These are phyloP conservation scores for Bolborhynchus lineola DNA, from an alignment of 2,113 vertebrate genomes.

Conservation along the genomic window DNA sequence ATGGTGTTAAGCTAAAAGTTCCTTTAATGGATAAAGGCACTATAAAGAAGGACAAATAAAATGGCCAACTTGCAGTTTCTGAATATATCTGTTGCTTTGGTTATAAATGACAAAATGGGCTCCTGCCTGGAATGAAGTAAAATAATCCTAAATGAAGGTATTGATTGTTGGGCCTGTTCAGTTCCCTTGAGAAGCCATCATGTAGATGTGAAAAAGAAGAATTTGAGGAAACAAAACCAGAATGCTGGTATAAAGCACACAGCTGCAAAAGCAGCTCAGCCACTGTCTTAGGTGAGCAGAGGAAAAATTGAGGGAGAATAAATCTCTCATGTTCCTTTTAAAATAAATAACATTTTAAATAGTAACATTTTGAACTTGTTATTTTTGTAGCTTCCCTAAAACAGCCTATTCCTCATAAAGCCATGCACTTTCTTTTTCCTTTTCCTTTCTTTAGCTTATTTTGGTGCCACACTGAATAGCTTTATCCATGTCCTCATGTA, in stretches of 20 bases:
- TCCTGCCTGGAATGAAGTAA: background rate
- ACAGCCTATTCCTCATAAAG: background rate
- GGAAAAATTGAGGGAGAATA: background rate
- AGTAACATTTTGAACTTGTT: constrained; percentile 27
- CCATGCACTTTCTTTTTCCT: background rate
- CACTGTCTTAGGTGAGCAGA: background rate
- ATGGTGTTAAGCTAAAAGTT: background rate
- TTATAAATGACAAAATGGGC: background rate
- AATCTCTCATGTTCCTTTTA: background rate
- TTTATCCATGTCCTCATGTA: constrained; percentile 98
- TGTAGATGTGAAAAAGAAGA: background rate
- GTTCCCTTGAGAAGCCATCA: background rate
- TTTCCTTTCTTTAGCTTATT: constrained; percentile 82
- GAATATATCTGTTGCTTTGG: background rate
- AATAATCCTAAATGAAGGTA: background rate
- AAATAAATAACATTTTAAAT: constrained; percentile 6
- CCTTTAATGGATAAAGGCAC: background rate
- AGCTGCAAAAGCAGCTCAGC: background rate
- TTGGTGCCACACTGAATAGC: constrained; percentile 92
- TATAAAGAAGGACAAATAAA: background rate
- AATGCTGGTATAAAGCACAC: background rate
- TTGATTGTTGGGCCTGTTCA: background rate
- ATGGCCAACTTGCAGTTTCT: background rate
- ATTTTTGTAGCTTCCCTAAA: background rate
- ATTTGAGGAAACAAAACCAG: background rate